Base-by-base conservation (phyloP, 2,888 invertebrate genomes). In the Drosophila monieri region DNA sequence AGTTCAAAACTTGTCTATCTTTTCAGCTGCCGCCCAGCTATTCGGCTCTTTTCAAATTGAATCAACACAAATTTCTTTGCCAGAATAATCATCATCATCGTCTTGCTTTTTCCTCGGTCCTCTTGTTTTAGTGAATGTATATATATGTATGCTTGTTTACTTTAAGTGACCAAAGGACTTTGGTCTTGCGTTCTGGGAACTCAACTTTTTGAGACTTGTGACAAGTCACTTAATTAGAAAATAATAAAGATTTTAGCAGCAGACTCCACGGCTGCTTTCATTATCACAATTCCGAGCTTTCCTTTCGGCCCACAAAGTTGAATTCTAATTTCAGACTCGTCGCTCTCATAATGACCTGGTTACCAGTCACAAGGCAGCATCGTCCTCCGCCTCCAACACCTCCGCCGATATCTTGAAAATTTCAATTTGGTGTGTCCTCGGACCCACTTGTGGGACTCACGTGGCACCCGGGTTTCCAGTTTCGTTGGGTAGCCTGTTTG, bases 211-310 rank as follows among this genome's bases (percentile, higher is more conserved):
- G 46, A 60, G 48, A 37, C 80, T 69, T 73, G 77, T 72, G 84
- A 73, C 85, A 80, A 85, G 88, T 77, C 86, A 88, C 88, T 85
- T 85, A 85, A 85, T 85, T 85, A 88, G 80, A 78, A 85, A 85
- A 85, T 88, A 85, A 85, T 85, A 88, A 88, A 78, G 88, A 85
- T 85, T 88, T 80, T 57, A 65, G 59, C 64, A 44, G 58, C 77
- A 85, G 81, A 78, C 76, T 68, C 67, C 65, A 74, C 35, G 30
- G 57, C 32, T 60, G 80, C 76, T 74, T 81, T 78, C 76, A 77
- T 78, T 80, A 80, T 75, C 72, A 83, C 80, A 73, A 77, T 85
- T 85, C 65, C 58, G 59, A 43, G 66, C 68, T 60, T 70, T 60
- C 55, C 53, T 35, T 35, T 51, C 68, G 37, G n/a, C 43, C 37